Evolutionary conservation across 1,140 invertebrate species (phyloP).

Genomic region (Drosophila miranda): DNA sequence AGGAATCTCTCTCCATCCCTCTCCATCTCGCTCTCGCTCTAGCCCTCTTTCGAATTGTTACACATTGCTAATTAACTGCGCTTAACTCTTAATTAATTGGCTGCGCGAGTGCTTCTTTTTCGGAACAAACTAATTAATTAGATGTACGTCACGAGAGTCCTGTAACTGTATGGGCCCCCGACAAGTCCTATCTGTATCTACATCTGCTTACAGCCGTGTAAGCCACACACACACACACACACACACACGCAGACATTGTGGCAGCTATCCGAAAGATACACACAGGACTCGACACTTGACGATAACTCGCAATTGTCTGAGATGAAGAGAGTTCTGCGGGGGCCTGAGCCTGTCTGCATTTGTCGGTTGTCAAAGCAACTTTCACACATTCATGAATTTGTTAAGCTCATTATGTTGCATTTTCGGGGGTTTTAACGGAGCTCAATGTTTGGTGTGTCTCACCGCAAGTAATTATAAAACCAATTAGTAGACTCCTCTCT

Average conservation of each 20-base stretch:
- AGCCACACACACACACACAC: conserved; percentile 57
- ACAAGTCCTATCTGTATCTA: conserved; percentile 48
- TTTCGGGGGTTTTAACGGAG: conserved; percentile 70
- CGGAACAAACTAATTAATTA: conserved; percentile 74
- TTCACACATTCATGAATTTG: conserved; percentile 81
- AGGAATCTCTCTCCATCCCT: conserved; percentile 14
- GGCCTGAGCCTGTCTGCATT: conserved; percentile 51
- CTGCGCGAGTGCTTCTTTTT: conserved; percentile 49
- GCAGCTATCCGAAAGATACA: conserved; percentile 66
- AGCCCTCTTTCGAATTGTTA: conserved; percentile 16
- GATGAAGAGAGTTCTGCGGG: conserved; percentile 1
- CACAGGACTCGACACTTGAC: conserved; percentile 58
- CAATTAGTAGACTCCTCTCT: conserved; percentile 73
- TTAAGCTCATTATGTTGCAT: conserved; percentile 81
- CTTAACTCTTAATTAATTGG: conserved; percentile 80
- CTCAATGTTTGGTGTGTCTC: conserved; percentile 75
- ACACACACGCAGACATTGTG: conserved; percentile 47
- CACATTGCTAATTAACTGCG: conserved; percentile 68
- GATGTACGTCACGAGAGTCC: conserved; percentile 19
- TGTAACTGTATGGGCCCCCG: conserved; percentile 25
- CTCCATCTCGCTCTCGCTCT: too few species aligned
- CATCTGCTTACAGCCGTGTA: conserved; percentile 5
- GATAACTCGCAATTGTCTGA: conserved; percentile 74
- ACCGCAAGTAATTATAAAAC: conserved; percentile 81
- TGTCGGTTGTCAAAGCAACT: conserved; percentile 80